These are phyloP conservation scores for Corydoras sp. DNA, from an alignment of 2,113 vertebrate species.

Conservation along the genomic window DNA sequence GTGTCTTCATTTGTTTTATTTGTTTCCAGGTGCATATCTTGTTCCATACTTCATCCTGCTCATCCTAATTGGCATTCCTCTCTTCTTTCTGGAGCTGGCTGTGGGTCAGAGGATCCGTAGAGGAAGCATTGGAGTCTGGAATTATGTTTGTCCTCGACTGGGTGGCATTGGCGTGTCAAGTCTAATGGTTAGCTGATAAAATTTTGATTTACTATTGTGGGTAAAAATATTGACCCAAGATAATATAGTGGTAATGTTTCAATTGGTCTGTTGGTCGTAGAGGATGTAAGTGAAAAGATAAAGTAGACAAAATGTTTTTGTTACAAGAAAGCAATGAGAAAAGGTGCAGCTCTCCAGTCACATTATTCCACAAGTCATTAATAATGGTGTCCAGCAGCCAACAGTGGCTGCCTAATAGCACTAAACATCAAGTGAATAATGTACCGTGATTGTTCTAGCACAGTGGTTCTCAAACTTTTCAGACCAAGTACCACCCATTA, in stretches of 20 bases:
- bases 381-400: no score
- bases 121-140: conserved; percentile 96
- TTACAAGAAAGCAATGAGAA: no score
- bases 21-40: conserved; percentile 82
- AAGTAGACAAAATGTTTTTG: no score
- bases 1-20: background rate
- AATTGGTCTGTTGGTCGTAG: background rate
- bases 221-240: background rate
- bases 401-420: background rate
- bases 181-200: conserved; percentile 73
- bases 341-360: no score
- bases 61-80: conserved; percentile 89
- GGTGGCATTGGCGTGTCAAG: conserved; percentile 95
- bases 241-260: background rate
- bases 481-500: no score
- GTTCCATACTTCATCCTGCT: conserved; percentile 92
- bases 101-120: conserved; percentile 92
- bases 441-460: background rate
- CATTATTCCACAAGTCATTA: no score
- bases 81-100: conserved; percentile 96
- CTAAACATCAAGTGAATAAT: background rate
- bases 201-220: background rate
- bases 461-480: no score
- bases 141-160: conserved; percentile 86
- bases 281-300: no score